Evolutionary conservation across 2,113 vertebrate genomes (phyloP), one percentile per base, ranked within the genome.

Genomic region (Lophotis ruficrista): DNA sequence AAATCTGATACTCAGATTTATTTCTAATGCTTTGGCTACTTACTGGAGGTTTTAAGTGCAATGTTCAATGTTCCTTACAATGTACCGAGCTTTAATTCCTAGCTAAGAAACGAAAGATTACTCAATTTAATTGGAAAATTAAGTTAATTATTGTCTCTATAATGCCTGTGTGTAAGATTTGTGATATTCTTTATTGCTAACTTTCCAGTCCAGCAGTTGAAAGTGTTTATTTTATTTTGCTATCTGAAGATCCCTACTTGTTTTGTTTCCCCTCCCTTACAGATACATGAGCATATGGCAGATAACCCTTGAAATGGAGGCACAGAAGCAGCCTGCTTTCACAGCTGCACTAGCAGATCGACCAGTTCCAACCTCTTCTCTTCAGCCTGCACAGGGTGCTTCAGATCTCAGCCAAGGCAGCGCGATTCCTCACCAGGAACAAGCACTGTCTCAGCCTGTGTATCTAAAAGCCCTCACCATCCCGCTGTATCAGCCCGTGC

Each of bases 381-480:
- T n/a, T 14, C 79, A 72, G 23, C 83, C 96, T 18, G 45, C 69
- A 4, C 96, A 92, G 77, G 75, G 72, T 15, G 88, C 96, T 7
- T 60, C 97, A 10, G 92, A 12, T 16, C 71, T 90, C 37, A 84
- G 96, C 53, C 94, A 89, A 62, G 87, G 83, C 48, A 89, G 81
- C 0, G 64, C 21, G 54, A 33, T 91, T 41, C 54, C 97, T 75
- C 96, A 87, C 0, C 90, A 65, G 7, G 97, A 96, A 11, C 99
- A 97, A 91, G 93, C 96, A 5, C 96, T 98, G 30, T 73, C 98
- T 7, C 98, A 98, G 2, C 96, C 99, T 3, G 88, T 99, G 94
- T 99, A 99, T 90, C 95, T 99, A 54, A 99, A 99, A 91, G 96
- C 99, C 4, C 94, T 99, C 43, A 98, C 98, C 43, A 82, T 98